These are phyloP conservation scores for Eufriesea mexicana DNA, from an alignment of 1,140 invertebrate species.

Conservation along the genomic window DNA sequence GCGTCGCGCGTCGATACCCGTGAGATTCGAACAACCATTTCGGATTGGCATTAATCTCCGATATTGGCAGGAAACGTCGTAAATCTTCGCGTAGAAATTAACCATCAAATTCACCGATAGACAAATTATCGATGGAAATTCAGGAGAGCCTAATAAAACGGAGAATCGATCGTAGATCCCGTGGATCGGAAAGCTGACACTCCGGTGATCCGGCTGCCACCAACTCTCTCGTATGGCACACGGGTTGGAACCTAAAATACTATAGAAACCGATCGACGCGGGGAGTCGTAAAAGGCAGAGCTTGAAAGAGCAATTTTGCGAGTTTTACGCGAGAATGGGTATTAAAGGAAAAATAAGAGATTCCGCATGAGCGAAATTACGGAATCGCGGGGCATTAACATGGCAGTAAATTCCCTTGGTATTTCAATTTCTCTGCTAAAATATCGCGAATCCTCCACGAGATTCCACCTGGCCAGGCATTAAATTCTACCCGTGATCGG, in stretches of 20 bases:
- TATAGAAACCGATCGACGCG: not conserved
- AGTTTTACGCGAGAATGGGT: not conserved
- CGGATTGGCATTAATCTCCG: too few relatives aligned
- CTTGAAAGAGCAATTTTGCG: not conserved
- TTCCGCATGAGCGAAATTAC: not conserved
- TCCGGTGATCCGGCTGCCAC: too few relatives aligned
- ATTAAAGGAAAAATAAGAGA: not conserved
- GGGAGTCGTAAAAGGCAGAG: not conserved
- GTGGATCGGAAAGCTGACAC: too few relatives aligned
- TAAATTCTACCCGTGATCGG: too few relatives aligned
- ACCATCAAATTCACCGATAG: too few relatives aligned
- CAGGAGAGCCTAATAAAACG: too few relatives aligned
- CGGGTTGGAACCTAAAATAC: not conserved
- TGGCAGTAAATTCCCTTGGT: not conserved
- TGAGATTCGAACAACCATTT: too few relatives aligned
- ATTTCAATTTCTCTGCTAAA: not conserved
- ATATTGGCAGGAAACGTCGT: too few relatives aligned
- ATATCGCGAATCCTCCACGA: not conserved
- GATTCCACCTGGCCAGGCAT: not conserved
- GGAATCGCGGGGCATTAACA: not conserved
- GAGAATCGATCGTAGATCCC: not conserved
- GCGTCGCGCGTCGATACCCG: too few relatives aligned
- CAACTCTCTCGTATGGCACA: too few relatives aligned
- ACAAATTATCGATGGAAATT: too few relatives aligned
- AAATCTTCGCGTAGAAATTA: too few relatives aligned